Conservation (phyloP, 1,140 invertebrate genomes). For the Propsilocerus akamusi region DNA sequence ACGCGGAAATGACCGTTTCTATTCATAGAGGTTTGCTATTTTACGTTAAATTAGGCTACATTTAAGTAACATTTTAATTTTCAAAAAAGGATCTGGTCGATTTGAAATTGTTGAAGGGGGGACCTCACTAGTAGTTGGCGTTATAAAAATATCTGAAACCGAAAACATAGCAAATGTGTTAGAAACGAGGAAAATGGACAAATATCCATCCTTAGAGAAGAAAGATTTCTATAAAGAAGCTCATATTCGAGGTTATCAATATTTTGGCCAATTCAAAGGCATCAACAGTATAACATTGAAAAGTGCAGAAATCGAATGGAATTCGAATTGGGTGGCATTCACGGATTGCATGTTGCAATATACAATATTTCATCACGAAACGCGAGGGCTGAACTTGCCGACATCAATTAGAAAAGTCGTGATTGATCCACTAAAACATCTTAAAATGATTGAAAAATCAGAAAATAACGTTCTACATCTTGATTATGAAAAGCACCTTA, state of each 20-base stretch:
- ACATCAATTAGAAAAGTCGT: slow-evolving; percentile 62
- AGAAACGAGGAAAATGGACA: too few species aligned
- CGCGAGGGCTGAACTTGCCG: slow-evolving; percentile 58
- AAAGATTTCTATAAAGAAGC: slow-evolving; percentile 88
- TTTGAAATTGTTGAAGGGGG: slow-evolving; percentile 74
- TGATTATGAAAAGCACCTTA: too few species aligned
- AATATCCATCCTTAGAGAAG: slow-evolving; percentile 27
- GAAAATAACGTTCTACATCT: slow-evolving; percentile 22
- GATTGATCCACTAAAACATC: slow-evolving; percentile 54
- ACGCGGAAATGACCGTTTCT: slow-evolving; percentile 57
- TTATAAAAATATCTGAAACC: slow-evolving; percentile 41
- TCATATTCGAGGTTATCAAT: slow-evolving; percentile 77
- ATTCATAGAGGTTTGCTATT: slow-evolving; percentile 63
- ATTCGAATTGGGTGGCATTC: too few species aligned
- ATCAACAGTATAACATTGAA: slow-evolving; percentile 27
- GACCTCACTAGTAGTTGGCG: slow-evolving; percentile 52
- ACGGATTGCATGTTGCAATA: slow-evolving; percentile 90
- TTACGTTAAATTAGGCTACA: too few species aligned
- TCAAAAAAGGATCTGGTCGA: slow-evolving; percentile 54
- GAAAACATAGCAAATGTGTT: slow-evolving; percentile 26
- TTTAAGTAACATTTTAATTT: too few species aligned
- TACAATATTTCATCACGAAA: slow-evolving; percentile 52
- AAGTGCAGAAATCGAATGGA: slow-evolving; percentile 79
- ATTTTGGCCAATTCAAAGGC: slow-evolving; percentile 26
- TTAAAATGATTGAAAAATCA: slow-evolving; percentile 23